These are phyloP conservation scores for Cydia splendana DNA, from an alignment of 1,140 invertebrate species.

Conservation along the genomic window DNA sequence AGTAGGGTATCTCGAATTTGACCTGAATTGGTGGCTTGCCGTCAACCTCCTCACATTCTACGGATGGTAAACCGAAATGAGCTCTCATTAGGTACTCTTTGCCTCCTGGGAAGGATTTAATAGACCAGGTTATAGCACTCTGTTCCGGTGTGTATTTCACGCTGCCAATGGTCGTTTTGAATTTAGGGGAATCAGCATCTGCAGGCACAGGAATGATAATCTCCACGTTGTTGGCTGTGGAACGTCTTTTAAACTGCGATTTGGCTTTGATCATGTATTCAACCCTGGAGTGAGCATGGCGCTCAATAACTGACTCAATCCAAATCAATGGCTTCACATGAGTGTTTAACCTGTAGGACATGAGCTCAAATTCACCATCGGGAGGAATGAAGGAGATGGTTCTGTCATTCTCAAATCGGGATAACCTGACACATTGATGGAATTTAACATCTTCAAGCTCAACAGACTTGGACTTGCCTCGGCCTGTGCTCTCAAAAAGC, in stretches of 20 bases:
- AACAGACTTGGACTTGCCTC: constrained; percentile 99
- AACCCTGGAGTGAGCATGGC: constrained; percentile 98
- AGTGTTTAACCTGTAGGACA: constrained; percentile 99
- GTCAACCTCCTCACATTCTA: constrained; percentile 96
- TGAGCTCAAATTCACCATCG: constrained; percentile 99
- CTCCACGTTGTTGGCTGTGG: constrained; percentile 99
- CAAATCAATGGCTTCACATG: constrained; percentile 99
- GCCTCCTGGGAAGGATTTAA: constrained; percentile 99
- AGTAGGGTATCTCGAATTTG: constrained; percentile 99
- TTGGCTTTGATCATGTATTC: constrained; percentile 99
- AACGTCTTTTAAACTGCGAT: constrained; percentile 98
- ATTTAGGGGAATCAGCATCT: constrained; percentile 99
- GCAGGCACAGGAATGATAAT: constrained; percentile 99
- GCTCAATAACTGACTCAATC: constrained; percentile 99
- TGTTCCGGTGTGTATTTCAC: constrained; percentile 99
- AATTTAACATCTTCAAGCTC: constrained; percentile 99
- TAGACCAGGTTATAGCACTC: constrained; percentile 99
- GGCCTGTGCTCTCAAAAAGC: constrained; percentile 97
- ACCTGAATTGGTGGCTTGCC: constrained; percentile 99
- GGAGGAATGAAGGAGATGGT: constrained; percentile 99
- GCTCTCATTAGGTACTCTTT: constrained; percentile 99
- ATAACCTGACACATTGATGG: constrained; percentile 99
- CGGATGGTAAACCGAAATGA: constrained; percentile 99
- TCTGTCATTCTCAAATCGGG: constrained; percentile 98
- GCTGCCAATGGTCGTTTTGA: constrained; percentile 98